Evolutionary conservation across 2,797 vertebrate genomes (phyloP).

Genomic region (Myotis daubentonii): DNA sequence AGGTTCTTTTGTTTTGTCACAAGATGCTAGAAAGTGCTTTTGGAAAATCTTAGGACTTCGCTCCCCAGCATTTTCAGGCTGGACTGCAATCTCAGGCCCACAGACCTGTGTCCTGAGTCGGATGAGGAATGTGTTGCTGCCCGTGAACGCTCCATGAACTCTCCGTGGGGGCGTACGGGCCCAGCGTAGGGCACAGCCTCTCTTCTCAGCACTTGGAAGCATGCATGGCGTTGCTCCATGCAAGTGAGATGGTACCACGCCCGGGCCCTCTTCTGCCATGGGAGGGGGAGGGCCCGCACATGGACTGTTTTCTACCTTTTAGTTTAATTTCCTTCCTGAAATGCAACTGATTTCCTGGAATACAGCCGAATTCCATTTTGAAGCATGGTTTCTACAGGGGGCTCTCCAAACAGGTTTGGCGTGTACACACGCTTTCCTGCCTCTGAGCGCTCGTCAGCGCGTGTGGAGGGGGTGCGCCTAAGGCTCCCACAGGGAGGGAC

Average conservation of each 20-base stretch:
- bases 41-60: not conserved
- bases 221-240: not conserved
- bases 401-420: constrained; percentile 38
- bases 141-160: fast-evolving
- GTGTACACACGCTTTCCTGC: constrained; percentile 43
- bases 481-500: fast-evolving
- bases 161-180: not conserved
- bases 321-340: not conserved
- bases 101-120: not conserved
- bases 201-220: not conserved
- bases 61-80: not conserved
- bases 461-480: not conserved
- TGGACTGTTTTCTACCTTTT: not conserved
- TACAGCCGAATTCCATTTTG: not conserved
- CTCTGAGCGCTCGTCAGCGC: constrained; percentile 34
- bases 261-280: fast-evolving
- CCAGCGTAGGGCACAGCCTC: not conserved
- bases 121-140: not conserved
- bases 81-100: not conserved
- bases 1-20: constrained; percentile 62
- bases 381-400: not conserved
- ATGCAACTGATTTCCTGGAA: not conserved
- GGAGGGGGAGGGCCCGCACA: not conserved
- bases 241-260: not conserved
- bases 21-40: constrained; percentile 8